Percentiles rank a stretch among this genome's conserved stretches.
Conservation (phyloP, 2,888 invertebrate genomes). For the Acleris laterana region DNA sequence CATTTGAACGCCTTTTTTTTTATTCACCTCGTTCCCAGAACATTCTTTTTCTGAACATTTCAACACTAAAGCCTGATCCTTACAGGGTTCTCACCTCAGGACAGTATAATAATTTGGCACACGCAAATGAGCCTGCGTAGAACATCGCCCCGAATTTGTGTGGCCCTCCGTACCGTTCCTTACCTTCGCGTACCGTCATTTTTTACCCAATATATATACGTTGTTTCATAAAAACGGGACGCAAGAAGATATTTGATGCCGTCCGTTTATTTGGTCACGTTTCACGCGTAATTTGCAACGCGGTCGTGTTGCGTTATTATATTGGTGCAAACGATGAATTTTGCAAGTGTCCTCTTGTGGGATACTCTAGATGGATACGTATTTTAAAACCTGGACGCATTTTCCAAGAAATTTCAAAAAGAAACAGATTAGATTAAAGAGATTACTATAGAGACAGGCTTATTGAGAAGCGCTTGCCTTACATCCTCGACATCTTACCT, state of each 20-base stretch:
- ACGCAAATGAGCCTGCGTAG: conserved; percentile 38
- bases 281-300: conserved; percentile 30
- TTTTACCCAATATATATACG: conserved; percentile 38
- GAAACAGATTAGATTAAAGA: too few relatives aligned
- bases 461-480: too few relatives aligned
- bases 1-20: too few relatives aligned
- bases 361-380: conserved; percentile 15
- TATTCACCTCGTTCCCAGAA: too few relatives aligned
- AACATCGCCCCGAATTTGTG: conserved; percentile 37
- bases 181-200: conserved; percentile 36
- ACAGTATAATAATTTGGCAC: conserved; percentile 16
- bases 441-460: too few relatives aligned
- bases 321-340: conserved; percentile 31
- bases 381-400: background rate
- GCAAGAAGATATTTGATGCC: conserved; percentile 30
- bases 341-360: conserved; percentile 18
- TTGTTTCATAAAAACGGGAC: conserved; percentile 40
- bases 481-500: too few relatives aligned
- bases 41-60: background rate
- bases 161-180: conserved; percentile 34
- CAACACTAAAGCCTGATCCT: background rate
- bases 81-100: conserved; percentile 4
- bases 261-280: conserved; percentile 37
- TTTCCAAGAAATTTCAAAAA: too few relatives aligned
- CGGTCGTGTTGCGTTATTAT: conserved; percentile 27